These are phyloP conservation scores for Xestia c-nigrum DNA, from an alignment of 2,888 invertebrate species.

Conservation along the genomic window DNA sequence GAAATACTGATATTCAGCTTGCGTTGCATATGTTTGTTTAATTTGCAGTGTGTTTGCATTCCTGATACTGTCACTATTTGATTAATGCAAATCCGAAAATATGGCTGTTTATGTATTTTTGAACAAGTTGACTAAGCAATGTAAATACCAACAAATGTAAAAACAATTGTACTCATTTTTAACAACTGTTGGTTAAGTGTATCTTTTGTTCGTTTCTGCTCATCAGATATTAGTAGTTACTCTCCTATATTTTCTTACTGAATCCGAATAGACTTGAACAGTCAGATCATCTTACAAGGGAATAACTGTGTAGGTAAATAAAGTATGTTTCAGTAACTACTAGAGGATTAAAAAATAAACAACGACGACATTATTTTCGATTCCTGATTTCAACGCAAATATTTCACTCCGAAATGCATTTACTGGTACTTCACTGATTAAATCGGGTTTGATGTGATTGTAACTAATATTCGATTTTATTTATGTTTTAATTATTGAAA, in stretches of 20 bases:
- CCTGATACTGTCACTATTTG: neutral
- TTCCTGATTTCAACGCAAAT: constrained; percentile 9
- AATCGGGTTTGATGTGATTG: too few relatives aligned
- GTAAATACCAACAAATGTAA: neutral
- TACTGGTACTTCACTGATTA: neutral
- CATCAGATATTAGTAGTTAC: neutral
- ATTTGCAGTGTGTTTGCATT: neutral
- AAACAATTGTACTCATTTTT: neutral
- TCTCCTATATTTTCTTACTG: neutral
- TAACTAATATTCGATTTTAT: neutral
- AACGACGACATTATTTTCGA: neutral
- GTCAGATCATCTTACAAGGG: neutral
- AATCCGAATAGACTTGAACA: neutral
- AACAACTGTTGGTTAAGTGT: neutral
- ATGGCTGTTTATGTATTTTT: neutral
- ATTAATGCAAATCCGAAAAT: neutral
- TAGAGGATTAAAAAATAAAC: too few relatives aligned
- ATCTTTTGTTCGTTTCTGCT: neutral
- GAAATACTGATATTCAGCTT: neutral
- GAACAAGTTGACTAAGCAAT: neutral
- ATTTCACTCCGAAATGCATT: neutral
- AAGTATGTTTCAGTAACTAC: constrained; percentile 1
- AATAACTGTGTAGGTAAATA: neutral
- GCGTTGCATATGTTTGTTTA: neutral
- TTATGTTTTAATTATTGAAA: neutral